Percentiles rank a stretch among this genome's conserved stretches.
Conservation (phyloP, 2,113 vertebrate genomes). For the Strix aluco region DNA sequence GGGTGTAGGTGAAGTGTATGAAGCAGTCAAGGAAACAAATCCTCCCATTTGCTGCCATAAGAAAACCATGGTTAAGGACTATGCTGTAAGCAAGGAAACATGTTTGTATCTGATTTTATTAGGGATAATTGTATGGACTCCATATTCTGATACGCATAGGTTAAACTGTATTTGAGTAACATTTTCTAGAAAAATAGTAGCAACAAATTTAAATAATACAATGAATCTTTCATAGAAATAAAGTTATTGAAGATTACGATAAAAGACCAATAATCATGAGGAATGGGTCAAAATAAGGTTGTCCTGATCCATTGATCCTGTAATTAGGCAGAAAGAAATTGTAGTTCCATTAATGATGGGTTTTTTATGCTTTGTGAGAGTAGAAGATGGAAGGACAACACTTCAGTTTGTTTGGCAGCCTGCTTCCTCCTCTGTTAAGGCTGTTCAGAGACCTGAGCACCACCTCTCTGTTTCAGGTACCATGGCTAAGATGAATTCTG, state of each 20-base stretch:
- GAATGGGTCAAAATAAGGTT: background rate
- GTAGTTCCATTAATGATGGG: background rate
- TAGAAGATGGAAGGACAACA: background rate
- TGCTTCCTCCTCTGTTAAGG: background rate
- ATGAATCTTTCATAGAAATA: background rate
- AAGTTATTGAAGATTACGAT: background rate
- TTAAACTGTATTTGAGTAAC: background rate
- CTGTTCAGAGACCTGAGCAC: background rate
- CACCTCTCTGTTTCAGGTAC: background rate
- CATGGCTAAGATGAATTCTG: background rate
- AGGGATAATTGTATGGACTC: background rate
- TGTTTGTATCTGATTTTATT: background rate
- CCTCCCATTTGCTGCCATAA: background rate
- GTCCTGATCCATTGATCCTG: background rate
- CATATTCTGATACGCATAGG: background rate
- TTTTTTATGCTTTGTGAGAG: background rate
- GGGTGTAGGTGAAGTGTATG: background rate
- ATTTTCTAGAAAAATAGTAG: background rate
- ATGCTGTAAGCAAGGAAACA: background rate
- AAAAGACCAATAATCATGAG: background rate
- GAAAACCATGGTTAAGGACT: background rate
- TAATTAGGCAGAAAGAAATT: background rate
- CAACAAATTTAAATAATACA: background rate
- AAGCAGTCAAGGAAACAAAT: background rate
- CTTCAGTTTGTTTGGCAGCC: background rate